Evolutionary conservation across 2,888 invertebrate genomes (phyloP).

Genomic region (Brachynemurus nebulosus): DNA sequence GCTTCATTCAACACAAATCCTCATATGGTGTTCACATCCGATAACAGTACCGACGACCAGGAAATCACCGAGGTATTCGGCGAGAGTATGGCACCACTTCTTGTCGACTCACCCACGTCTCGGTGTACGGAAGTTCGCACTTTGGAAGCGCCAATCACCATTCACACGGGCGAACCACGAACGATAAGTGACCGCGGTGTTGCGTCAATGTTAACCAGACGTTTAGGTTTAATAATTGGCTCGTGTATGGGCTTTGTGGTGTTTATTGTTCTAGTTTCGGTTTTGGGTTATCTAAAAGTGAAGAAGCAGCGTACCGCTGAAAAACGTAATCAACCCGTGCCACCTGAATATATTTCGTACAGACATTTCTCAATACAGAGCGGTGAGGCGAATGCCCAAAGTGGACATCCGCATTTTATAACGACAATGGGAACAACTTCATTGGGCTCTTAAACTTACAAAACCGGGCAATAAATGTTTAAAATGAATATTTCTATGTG

Average conservation of each 20-base stretch:
- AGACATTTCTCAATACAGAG: constrained; percentile 57
- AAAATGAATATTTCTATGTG: too few relatives aligned
- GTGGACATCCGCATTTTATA: constrained; percentile 30
- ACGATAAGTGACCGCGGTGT: constrained; percentile 35
- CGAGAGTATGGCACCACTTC: constrained; percentile 37
- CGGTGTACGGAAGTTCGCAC: constrained; percentile 66
- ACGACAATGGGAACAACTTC: constrained; percentile 30
- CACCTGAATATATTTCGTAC: constrained; percentile 72
- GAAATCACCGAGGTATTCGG: constrained; percentile 37
- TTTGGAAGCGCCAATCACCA: constrained; percentile 52
- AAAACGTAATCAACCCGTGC: constrained; percentile 56
- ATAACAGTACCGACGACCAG: constrained; percentile 36
- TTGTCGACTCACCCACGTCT: constrained; percentile 57
- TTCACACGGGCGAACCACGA: constrained; percentile 36
- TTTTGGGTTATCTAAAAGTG: constrained; percentile 69
- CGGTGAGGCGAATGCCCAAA: constrained; percentile 34
- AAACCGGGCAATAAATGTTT: too few relatives aligned
- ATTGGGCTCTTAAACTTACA: constrained; percentile 24
- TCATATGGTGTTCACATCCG: constrained; percentile 28
- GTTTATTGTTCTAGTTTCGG: constrained; percentile 71
- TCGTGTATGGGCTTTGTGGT: constrained; percentile 77
- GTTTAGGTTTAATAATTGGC: constrained; percentile 73
- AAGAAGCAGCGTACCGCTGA: constrained; percentile 67
- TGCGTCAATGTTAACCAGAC: constrained; percentile 62
- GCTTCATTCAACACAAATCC: constrained; percentile 22